Evolutionary conservation across 2,888 invertebrate species (phyloP).

Genomic region (Macrophya annulata): DNA sequence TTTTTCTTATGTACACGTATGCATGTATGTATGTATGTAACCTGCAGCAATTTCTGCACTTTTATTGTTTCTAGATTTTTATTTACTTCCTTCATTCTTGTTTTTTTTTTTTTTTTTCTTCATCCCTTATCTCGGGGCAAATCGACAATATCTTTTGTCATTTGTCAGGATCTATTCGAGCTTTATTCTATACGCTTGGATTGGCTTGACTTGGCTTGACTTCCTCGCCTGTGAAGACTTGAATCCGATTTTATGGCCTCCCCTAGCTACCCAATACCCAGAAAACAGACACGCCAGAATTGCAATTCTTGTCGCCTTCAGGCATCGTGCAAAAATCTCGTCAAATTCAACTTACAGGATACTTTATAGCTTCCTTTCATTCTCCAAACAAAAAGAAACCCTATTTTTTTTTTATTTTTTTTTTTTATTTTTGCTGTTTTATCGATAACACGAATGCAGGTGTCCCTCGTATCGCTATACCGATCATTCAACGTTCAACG

Average conservation of each 20-base stretch:
- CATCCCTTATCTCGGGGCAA: neutral
- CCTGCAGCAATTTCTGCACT: neutral
- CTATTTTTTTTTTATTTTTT: neutral
- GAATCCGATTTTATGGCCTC: neutral
- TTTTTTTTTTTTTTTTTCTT: neutral
- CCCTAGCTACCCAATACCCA: neutral
- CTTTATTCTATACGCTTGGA: neutral
- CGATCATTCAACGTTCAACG: neutral
- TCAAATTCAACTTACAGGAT: conserved; percentile 13
- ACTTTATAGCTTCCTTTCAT: neutral
- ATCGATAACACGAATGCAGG: neutral
- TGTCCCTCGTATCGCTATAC: neutral
- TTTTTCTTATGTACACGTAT: neutral
- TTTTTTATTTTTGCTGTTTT: neutral
- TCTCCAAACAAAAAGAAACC: neutral
- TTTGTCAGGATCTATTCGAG: conserved; percentile 22
- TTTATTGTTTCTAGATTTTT: conserved; percentile 14
- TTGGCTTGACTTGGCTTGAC: neutral
- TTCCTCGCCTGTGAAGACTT: neutral
- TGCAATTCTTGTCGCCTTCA: neutral
- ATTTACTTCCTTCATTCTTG: neutral
- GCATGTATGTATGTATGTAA: too few relatives aligned
- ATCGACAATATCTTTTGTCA: conserved; percentile 26
- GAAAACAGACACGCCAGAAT: neutral
- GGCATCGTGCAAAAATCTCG: neutral